These are phyloP conservation scores for Carposina sasakii DNA, from an alignment of 1,140 invertebrate genomes.

Conservation along the genomic window DNA sequence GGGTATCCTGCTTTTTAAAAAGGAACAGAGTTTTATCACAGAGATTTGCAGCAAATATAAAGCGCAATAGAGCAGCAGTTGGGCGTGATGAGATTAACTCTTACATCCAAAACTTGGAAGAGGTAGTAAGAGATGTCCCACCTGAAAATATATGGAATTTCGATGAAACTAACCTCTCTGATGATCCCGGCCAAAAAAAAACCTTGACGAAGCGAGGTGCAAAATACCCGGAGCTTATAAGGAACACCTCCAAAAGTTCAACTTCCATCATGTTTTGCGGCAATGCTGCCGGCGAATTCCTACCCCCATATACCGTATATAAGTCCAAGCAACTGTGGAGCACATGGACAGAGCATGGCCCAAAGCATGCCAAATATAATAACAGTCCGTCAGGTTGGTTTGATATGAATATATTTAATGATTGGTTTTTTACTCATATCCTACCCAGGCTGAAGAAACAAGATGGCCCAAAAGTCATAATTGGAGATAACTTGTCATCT, in stretches of 20 bases:
- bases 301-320: conserved; percentile 52
- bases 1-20: conserved; percentile 15
- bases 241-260: conserved; percentile 27
- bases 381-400: conserved; percentile 47
- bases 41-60: conserved; percentile 8
- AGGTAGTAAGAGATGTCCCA: conserved; percentile 12
- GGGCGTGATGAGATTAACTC: conserved; percentile 11
- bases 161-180: conserved; percentile 60
- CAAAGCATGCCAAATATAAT: conserved; percentile 38
- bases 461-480: conserved; percentile 8
- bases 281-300: conserved; percentile 28
- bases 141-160: conserved; percentile 37
- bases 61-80: conserved; percentile 15
- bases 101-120: conserved; percentile 12
- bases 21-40: conserved; percentile 11
- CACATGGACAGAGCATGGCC: conserved; percentile 43
- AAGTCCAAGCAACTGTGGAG: conserved; percentile 46
- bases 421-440: conserved; percentile 42
- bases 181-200: conserved; percentile 50
- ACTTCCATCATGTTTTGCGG: conserved; percentile 45
- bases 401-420: conserved; percentile 40
- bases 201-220: conserved; percentile 37
- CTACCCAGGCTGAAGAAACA: conserved; percentile 21
- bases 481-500: background rate
- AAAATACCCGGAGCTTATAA: conserved; percentile 47